These are phyloP conservation scores for Clanis bilineata DNA, from an alignment of 2,888 invertebrate genomes.

Conservation along the genomic window DNA sequence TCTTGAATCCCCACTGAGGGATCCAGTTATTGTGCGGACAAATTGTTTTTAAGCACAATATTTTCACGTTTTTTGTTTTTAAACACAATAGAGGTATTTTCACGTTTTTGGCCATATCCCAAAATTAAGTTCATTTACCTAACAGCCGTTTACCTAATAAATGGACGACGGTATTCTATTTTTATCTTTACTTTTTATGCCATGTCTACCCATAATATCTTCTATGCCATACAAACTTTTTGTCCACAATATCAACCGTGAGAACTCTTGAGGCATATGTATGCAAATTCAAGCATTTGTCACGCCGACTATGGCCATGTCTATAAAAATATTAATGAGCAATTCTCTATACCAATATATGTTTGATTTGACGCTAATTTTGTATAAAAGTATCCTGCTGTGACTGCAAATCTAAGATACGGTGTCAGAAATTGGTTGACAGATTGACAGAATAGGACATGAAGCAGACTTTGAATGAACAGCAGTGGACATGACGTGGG, in stretches of 20 bases:
- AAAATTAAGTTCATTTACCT: too few species aligned
- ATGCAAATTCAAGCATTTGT: conserved; percentile 9
- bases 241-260: conserved; percentile 3
- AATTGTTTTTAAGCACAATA: too few species aligned
- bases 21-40: too few species aligned
- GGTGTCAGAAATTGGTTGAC: background rate
- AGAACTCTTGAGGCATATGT: background rate
- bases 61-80: too few species aligned
- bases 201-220: background rate
- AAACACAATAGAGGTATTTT: too few species aligned
- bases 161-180: too few species aligned
- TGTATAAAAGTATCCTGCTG: background rate
- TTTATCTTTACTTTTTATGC: background rate
- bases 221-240: conserved; percentile 5
- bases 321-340: background rate
- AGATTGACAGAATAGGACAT: background rate
- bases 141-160: too few species aligned
- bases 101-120: too few species aligned
- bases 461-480: background rate
- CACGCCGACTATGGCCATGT: background rate
- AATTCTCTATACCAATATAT: background rate
- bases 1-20: too few species aligned
- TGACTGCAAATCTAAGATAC: too few species aligned
- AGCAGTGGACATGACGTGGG: background rate
- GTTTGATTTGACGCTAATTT: background rate